phyloP scores from a whole-genome alignment of 2,888 invertebrate species.

The Drosophila nigritarsus region DNA sequence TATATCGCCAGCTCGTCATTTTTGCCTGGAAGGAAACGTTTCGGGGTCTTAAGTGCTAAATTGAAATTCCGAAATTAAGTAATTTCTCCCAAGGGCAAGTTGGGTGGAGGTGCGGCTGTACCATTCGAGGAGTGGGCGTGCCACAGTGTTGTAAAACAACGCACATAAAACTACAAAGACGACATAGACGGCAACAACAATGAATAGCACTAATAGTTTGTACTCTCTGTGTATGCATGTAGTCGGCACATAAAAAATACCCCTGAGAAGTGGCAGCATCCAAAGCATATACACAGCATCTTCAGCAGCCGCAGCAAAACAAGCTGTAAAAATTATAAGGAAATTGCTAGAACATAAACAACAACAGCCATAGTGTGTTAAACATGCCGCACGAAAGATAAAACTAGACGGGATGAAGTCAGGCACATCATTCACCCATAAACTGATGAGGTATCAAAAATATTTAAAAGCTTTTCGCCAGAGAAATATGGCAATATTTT shows the following conservation, averaged over 20 bases:
- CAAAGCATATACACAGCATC: slow-evolving; percentile 26
- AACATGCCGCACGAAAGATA: slow-evolving; percentile 37
- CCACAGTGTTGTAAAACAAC: slow-evolving; percentile 63
- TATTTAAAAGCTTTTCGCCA: slow-evolving; percentile 8
- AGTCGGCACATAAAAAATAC: slow-evolving; percentile 51
- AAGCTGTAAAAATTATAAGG: slow-evolving; percentile 77
- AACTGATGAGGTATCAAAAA: slow-evolving; percentile 17
- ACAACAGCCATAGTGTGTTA: slow-evolving; percentile 38
- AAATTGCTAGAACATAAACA: slow-evolving; percentile 64
- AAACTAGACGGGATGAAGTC: slow-evolving; percentile 41
- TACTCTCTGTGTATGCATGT: slow-evolving; percentile 22
- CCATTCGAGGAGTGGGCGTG: slow-evolving; percentile 41
- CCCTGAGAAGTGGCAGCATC: slow-evolving; percentile 28
- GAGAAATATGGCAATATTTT: slow-evolving; percentile 1
- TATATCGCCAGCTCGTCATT: slow-evolving; percentile 9
- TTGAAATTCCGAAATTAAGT: slow-evolving; percentile 81
- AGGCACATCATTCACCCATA: slow-evolving; percentile 59
- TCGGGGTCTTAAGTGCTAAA: slow-evolving; percentile 75
- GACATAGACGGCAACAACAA: slow-evolving; percentile 52
- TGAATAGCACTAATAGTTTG: slow-evolving; percentile 71
- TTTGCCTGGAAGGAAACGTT: slow-evolving; percentile 38
- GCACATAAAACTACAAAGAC: slow-evolving; percentile 67
- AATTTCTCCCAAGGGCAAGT: slow-evolving; percentile 74
- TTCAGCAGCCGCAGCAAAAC: slow-evolving; percentile 57
- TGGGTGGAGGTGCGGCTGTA: slow-evolving; percentile 25